phyloP scores from a whole-genome alignment of 1,140 invertebrate genomes.

The Capitella teleta region DNA sequence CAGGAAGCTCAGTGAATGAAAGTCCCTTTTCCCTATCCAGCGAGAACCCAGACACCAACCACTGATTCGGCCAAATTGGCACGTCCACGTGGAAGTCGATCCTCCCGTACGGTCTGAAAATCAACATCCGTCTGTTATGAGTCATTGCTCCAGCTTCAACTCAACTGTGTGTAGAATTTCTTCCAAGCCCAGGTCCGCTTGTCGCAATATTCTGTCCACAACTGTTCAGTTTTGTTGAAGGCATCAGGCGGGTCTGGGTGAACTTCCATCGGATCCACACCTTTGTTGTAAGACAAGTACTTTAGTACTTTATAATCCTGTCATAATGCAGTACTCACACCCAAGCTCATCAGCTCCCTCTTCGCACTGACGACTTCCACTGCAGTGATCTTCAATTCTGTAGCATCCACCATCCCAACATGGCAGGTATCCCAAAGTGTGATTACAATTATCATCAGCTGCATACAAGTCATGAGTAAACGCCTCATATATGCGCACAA shows the following conservation, averaged over 20 bases:
- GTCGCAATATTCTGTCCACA: background rate
- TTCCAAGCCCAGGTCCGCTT: conserved; percentile 1
- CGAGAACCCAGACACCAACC: conserved; percentile 85
- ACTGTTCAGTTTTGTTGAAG: too few species aligned
- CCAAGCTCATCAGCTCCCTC: conserved; percentile 79
- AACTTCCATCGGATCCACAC: too few species aligned
- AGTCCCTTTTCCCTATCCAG: conserved; percentile 75
- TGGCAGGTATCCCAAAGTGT: conserved; percentile 57
- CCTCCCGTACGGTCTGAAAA: conserved; percentile 33
- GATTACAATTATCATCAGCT: conserved; percentile 53
- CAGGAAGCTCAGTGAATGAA: conserved; percentile 65
- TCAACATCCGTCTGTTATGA: background rate
- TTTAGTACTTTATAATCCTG: too few species aligned
- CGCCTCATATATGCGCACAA: too few species aligned
- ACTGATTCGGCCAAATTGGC: conserved; percentile 68
- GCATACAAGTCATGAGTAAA: too few species aligned
- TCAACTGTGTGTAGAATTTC: conserved; percentile 4
- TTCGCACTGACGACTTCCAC: conserved; percentile 57
- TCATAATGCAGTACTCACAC: too few species aligned
- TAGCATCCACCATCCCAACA: conserved; percentile 65
- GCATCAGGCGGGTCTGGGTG: too few species aligned
- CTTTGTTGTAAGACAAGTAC: too few species aligned
- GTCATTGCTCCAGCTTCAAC: background rate
- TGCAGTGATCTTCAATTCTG: conserved; percentile 61
- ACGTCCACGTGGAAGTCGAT: conserved; percentile 66